Base-by-base conservation (phyloP, 92 coral and sea anemone genomes). In the Diadumene lineata region DNA sequence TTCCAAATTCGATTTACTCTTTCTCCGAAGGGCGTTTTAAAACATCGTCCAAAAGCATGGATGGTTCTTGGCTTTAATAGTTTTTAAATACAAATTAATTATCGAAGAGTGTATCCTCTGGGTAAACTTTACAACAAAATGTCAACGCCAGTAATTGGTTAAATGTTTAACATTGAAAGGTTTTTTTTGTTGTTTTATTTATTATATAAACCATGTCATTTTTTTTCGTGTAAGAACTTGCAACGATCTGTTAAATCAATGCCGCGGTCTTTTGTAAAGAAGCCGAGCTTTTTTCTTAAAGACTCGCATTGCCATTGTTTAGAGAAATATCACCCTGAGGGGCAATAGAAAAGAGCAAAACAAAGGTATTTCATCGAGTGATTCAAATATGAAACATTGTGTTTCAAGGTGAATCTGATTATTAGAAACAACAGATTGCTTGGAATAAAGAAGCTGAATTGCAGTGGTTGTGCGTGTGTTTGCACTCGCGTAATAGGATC, bases 381-480 rank as follows among this genome's bases (percentile, higher is more conserved):
- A 58, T 58, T 19, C 26, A 22, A 1, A 31, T 23, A 58, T 22
- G 22, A 26, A 58, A 23, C 7, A 3, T 8, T 53, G 60, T 16
- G 60, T 58, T 19, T 19, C 64, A 58, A 58, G 64, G 64, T 58
- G 64, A 58, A 58, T 31, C 26, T 58, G 7, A 11, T 24, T 7
- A 15, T 26, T 7, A 58, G 22, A 58, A 58, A 58, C 64, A 58
- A 58, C 22, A 22, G 64, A 38, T 38, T n/a, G n/a, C n/a, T n/a
- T 46, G 25, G 18, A 53, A 8, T 53, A 53, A 53, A 53, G 60
- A 53, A 53, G n/a, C 25, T 8, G 11, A 66, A 8, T 16, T 21
- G 43, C 57, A 68, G 17, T 18, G 55, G 31, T 0, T 38, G 53
- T 70, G 74, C 53, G 75, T 60, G 64, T 70, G 61, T 51, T 46